Base-by-base conservation (phyloP, 2,888 invertebrate species). In the Mechanitis mazaeus region DNA sequence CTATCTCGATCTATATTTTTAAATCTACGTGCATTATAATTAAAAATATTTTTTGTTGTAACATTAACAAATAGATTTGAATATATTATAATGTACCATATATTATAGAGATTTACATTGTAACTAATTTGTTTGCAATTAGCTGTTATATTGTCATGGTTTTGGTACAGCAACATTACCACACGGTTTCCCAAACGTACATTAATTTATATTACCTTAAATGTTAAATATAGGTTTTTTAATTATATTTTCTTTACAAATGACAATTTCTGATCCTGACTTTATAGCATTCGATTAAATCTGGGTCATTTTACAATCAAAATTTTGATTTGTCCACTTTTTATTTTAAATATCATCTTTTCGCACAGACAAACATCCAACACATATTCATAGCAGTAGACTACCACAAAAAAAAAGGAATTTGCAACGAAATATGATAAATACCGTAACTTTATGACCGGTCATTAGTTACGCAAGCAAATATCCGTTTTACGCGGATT, bases 1-100 rank as follows among this genome's bases (percentile, higher is more conserved):
- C 75, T 72, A 77, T 77, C 78, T 64, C 66, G 80, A 78, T 80
- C 79, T 84, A 86, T 86, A 87, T 64, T 66, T 59, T 64, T 46
- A 59, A 61, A 50, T 55, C 50, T 55, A 58, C 58, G 50, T 20
- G 20, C 60, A n/a, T 56, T 53, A 45, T 60, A 64, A 64, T 64
- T 64, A 61, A 58, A 61, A 56, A 60, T 12, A 47, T 59, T 57
- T 56, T 75, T 75, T 72, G 75, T 76, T 75, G 47, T 47, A 47
- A 47, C 47, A 50, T 50, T 50, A 50, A 50, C 50, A 50, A 50
- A 50, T 50, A 50, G 50, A 9, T 50, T 31, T 50, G 50, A 50
- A 50, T 50, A 50, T 50, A 50, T 50, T 50, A 50, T 50, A 50
- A 50, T 50, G 31, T 31, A 50, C 9, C 31, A 28, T 31, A 50